These are phyloP conservation scores for Naja naja DNA, from an alignment of 2,113 vertebrate genomes.

Conservation along the genomic window DNA sequence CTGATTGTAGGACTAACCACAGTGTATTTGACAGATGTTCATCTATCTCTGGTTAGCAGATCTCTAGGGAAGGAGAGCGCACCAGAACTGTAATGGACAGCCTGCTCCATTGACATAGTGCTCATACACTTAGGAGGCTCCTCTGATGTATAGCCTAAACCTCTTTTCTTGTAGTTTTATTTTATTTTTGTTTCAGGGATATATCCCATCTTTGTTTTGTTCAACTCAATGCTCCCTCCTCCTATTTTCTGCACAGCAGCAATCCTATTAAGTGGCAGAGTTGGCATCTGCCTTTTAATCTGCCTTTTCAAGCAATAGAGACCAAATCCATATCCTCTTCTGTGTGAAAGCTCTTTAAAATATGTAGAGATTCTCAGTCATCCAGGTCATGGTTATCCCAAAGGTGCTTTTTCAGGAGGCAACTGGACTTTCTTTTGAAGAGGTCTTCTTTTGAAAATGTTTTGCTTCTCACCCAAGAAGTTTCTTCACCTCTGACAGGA, in stretches of 20 bases:
- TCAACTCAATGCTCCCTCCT: not conserved
- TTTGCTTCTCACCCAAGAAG: too few relatives aligned
- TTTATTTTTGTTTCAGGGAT: not conserved
- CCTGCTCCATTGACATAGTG: not conserved
- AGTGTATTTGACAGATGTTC: not conserved
- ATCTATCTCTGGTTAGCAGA: not conserved
- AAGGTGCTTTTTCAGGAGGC: too few relatives aligned
- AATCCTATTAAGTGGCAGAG: not conserved
- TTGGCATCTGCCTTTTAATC: not conserved
- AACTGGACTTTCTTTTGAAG: too few relatives aligned
- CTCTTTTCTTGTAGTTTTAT: not conserved
- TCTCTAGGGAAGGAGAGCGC: not conserved
- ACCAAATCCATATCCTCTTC: not conserved
- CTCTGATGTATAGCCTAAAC: not conserved
- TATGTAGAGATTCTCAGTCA: too few relatives aligned
- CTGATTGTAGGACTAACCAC: not conserved
- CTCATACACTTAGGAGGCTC: not conserved
- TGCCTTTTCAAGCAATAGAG: not conserved
- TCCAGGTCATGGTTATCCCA: too few relatives aligned
- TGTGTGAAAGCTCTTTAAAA: not conserved
- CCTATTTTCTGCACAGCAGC: not conserved
- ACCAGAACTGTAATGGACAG: not conserved
- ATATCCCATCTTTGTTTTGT: not conserved
- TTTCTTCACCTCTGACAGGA: too few relatives aligned
- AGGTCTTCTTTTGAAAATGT: too few relatives aligned